A percentile compares a stretch with the other conserved stretches of the same genome.
Evolutionary conservation across 1,140 invertebrate species (phyloP).

Genomic region (Apis laboriosa): DNA sequence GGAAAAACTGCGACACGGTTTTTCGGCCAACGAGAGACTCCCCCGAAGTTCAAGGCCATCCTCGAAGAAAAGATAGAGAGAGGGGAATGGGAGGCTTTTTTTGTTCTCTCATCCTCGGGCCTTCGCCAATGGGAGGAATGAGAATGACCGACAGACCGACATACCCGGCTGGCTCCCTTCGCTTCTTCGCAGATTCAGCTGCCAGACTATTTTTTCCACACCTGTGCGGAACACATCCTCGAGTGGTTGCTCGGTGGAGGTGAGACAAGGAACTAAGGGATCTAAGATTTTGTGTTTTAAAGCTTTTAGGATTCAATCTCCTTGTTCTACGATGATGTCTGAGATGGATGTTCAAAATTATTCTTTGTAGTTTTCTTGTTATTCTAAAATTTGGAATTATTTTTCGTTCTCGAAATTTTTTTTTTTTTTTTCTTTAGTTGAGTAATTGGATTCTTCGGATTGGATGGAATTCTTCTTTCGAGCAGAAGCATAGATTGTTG

Average conservation of each 20-base stretch:
- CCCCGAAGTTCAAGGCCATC: constrained; percentile 73
- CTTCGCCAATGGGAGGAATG: constrained; percentile 34
- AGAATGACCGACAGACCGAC: constrained; percentile 61
- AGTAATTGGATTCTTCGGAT: no score
- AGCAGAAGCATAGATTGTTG: no score
- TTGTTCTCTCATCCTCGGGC: constrained; percentile 59
- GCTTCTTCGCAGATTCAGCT: constrained; percentile 42
- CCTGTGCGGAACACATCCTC: neutral
- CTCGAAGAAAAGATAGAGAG: constrained; percentile 53
- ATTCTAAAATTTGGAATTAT: neutral
- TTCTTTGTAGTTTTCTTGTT: neutral
- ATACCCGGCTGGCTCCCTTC: constrained; percentile 31
- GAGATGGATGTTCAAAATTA: no score
- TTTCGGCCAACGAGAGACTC: constrained; percentile 69
- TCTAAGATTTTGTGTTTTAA: no score
- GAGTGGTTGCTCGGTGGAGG: neutral
- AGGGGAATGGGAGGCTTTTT: constrained; percentile 38
- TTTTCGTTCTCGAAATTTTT: neutral
- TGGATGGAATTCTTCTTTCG: no score
- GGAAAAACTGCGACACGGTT: constrained; percentile 75
- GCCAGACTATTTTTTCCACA: constrained; percentile 57
- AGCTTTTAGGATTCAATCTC: no score
- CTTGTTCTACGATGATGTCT: no score
- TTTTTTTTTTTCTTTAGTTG: neutral
- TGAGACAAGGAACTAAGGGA: no score